Base-by-base conservation (phyloP, 1,140 invertebrate species). In the Glomeris maerens region DNA sequence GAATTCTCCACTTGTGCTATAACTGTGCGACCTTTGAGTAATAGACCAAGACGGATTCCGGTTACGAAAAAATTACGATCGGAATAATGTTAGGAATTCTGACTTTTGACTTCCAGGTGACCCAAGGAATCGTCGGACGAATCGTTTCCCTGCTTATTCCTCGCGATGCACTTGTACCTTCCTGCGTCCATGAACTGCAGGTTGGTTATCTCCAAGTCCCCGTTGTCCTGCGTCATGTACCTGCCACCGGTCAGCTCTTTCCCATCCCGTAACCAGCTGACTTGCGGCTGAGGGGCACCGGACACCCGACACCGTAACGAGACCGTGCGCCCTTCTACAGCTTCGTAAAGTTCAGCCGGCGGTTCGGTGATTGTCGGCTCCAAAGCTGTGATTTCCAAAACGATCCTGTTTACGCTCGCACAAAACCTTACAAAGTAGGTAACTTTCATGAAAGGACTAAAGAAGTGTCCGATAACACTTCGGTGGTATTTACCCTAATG, bases 261-360 rank as follows among this genome's bases (percentile, higher is more conserved):
- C 20, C 78, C 78, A 57, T 85, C 83, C 51, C 79, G 78, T 52
- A 84, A 76, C 94, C 94, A 98, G 62, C 87, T 88, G n/a, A 98
- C 83, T 52, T 80, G 74, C 0, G 94, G 91, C 62, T 85, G 86
- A 1, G 94, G 94, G 1, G 93, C 92, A 22, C 92, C 94, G 68
- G 91, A 89, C n/a, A 95, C 90, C 41, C 80, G 76, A 68, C 95
- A 98, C 7, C 78, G 85, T 58, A 98, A 67, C 46, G 76, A 84
- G 0, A 92, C 78, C 36, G 78, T 78, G 40, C 78, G 78, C 0
- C 86, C 84, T 62, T 92, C 84, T 14, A 92, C 88, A 21, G 84
- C 85, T 2, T 79, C 75, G 3, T 59, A 54, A 42, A 83, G 72
- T 54, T 85, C 77, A 26, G 72, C 76, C 0, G 92, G 90, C 1